A percentile compares a stretch with the other conserved stretches of the same genome.
These are phyloP conservation scores for Callospermophilus lateralis DNA, from an alignment of 2,113 vertebrate genomes.

Conservation along the genomic window DNA sequence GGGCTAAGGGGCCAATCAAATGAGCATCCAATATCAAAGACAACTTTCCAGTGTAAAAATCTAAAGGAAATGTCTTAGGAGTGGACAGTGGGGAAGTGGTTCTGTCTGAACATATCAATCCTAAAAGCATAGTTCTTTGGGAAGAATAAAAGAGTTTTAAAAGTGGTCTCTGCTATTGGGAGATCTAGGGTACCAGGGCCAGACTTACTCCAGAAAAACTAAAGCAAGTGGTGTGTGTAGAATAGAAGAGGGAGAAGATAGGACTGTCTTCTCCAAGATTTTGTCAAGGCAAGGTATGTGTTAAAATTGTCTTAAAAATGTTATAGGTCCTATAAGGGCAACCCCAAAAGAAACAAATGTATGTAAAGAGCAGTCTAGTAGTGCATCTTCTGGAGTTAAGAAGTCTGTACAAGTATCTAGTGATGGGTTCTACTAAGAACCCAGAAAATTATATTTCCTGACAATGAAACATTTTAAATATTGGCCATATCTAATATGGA, in stretches of 20 bases:
- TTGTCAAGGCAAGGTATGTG: not conserved
- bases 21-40: not conserved
- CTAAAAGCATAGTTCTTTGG: not conserved
- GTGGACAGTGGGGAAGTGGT: fast-evolving
- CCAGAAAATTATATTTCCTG: not conserved
- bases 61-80: not conserved
- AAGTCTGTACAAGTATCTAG: not conserved
- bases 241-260: not conserved
- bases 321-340: not conserved
- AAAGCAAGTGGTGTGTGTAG: not conserved
- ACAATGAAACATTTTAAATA: not conserved
- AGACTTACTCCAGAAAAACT: not conserved
- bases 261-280: not conserved
- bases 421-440: not conserved
- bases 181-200: not conserved
- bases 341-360: not conserved
- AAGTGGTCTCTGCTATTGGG: not conserved
- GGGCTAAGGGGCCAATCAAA: not conserved
- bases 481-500: not conserved
- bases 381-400: too few relatives aligned
- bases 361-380: not conserved
- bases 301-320: not conserved
- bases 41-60: not conserved
- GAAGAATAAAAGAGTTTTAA: not conserved
- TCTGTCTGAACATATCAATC: not conserved